A percentile compares a stretch with the other conserved stretches of the same genome.
Evolutionary conservation across 2,113 vertebrate species (phyloP).

Genomic region (Mormyrus iriodes): DNA sequence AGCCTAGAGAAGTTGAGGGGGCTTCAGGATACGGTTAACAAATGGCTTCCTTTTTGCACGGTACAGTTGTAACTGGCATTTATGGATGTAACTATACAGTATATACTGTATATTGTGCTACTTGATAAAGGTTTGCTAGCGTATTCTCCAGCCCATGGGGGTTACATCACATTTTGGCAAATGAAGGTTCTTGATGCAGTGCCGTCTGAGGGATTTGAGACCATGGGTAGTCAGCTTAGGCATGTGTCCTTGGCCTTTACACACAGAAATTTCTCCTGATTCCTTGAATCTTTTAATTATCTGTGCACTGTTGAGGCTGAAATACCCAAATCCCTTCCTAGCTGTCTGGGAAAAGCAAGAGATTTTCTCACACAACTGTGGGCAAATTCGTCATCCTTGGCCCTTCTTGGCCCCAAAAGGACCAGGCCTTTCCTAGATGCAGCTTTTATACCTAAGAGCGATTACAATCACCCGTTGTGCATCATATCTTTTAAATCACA

Average conservation of each 20-base stretch:
- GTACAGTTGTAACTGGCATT: not conserved
- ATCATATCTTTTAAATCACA: no score
- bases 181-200: not conserved
- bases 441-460: not conserved
- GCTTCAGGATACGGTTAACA: not conserved
- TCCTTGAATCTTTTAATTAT: not conserved
- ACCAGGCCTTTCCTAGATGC: not conserved
- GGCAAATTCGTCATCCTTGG: no score
- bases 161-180: not conserved
- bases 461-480: not conserved
- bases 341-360: not conserved
- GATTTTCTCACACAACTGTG: not conserved
- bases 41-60: no score
- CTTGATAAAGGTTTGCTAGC: not conserved
- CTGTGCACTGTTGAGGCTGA: not conserved
- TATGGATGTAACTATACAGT: not conserved
- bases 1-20: not conserved
- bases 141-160: not conserved
- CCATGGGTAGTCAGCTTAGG: not conserved
- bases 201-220: not conserved
- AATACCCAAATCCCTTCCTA: not conserved
- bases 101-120: no score
- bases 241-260: not conserved
- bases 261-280: not conserved
- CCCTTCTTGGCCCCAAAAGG: no score